Evolutionary conservation across 2,888 invertebrate genomes (phyloP).

Genomic region (Furcula furcula): DNA sequence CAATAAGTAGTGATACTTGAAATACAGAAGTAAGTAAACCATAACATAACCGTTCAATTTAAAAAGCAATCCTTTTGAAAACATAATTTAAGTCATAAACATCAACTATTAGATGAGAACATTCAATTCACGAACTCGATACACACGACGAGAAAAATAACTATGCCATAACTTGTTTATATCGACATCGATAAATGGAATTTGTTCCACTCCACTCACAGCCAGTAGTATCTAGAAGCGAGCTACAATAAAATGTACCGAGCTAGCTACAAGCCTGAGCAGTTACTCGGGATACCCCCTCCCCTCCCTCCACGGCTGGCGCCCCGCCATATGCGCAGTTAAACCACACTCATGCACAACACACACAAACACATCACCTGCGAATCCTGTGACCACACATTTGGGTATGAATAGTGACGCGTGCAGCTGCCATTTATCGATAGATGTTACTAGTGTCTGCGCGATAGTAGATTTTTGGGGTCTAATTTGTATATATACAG

Average conservation of each 20-base stretch:
- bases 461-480: constrained; percentile 43
- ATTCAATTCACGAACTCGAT: constrained; percentile 45
- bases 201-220: constrained; percentile 50
- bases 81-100: constrained; percentile 37
- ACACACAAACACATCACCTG: constrained; percentile 45
- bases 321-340: constrained; percentile 68
- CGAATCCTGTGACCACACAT: constrained; percentile 51
- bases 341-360: constrained; percentile 45
- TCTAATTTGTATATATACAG: no score
- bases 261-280: constrained; percentile 78
- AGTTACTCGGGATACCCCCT: constrained; percentile 63
- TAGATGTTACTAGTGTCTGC: constrained; percentile 44
- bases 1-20: no score
- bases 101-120: constrained; percentile 47
- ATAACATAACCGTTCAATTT: constrained; percentile 17
- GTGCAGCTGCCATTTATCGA: constrained; percentile 58
- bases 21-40: constrained; percentile 2
- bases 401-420: constrained; percentile 50
- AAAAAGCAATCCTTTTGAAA: constrained; percentile 30
- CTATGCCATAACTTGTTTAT: constrained; percentile 56
- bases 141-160: constrained; percentile 53
- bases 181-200: constrained; percentile 75
- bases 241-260: constrained; percentile 81
- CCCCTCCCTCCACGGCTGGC: constrained; percentile 32
- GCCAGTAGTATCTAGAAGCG: constrained; percentile 71